phyloP scores from a whole-genome alignment of 2,113 vertebrate genomes.

The Platichthys flesus region DNA sequence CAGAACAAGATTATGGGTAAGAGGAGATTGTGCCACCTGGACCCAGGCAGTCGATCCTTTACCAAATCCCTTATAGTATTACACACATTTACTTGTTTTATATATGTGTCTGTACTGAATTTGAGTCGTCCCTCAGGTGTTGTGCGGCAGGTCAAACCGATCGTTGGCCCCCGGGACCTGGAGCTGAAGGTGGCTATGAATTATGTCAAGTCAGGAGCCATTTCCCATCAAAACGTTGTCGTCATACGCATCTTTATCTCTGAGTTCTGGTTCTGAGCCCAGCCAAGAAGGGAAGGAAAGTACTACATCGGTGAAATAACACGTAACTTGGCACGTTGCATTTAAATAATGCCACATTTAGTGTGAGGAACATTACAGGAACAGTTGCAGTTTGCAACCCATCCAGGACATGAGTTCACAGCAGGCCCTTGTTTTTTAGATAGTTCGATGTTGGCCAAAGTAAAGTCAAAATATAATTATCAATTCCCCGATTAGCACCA shows the following conservation, averaged over 20 bases:
- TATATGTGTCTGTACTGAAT: background rate
- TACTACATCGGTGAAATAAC: background rate
- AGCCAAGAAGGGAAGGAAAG: background rate
- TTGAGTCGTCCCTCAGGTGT: slow-evolving; percentile 79
- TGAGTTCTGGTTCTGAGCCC: slow-evolving; percentile 88
- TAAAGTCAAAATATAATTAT: too few relatives aligned
- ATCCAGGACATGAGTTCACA: background rate
- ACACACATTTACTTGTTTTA: too few relatives aligned
- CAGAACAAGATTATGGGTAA: slow-evolving; percentile 62
- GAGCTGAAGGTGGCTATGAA: slow-evolving; percentile 88
- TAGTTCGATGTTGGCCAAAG: background rate
- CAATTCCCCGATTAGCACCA: too few relatives aligned
- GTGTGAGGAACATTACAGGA: too few relatives aligned
- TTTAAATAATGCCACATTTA: background rate
- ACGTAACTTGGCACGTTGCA: background rate
- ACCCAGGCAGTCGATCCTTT: background rate
- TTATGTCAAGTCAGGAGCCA: slow-evolving; percentile 82
- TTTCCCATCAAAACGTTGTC: slow-evolving; percentile 87
- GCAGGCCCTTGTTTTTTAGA: background rate
- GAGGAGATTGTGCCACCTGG: background rate
- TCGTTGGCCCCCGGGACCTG: slow-evolving; percentile 83
- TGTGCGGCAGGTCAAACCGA: slow-evolving; percentile 87
- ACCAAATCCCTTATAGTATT: background rate
- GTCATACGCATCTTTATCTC: slow-evolving; percentile 88
- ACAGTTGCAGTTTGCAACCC: too few relatives aligned